phyloP scores from a whole-genome alignment of 2,888 invertebrate species.

The Halocaridina rubra region DNA sequence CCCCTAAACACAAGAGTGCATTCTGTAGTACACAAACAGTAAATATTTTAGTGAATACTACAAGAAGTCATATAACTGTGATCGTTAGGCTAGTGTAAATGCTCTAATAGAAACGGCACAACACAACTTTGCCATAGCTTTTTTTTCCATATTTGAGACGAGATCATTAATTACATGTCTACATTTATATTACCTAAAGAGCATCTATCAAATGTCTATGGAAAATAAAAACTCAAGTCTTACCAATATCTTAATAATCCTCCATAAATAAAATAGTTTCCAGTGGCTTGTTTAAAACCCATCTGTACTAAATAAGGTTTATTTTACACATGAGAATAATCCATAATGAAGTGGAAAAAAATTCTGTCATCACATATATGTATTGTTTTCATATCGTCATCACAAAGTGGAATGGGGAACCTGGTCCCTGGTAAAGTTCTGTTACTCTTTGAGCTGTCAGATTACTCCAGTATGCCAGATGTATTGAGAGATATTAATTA shows the following conservation, averaged over 20 bases:
- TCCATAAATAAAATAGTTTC: too few relatives aligned
- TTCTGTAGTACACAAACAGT: constrained; percentile 28
- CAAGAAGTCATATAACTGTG: background rate
- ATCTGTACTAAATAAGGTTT: too few relatives aligned
- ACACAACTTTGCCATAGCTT: background rate
- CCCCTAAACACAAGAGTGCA: constrained; percentile 23
- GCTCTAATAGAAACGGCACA: constrained; percentile 1
- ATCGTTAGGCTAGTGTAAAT: background rate
- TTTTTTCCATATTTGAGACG: too few relatives aligned
- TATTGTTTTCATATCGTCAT: background rate
- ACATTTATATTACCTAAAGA: background rate
- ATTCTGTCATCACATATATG: too few relatives aligned
- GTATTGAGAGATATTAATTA: background rate
- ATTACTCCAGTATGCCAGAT: background rate
- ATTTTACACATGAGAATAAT: too few relatives aligned
- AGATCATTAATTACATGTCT: background rate
- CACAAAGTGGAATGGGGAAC: constrained; percentile 38
- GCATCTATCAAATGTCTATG: background rate
- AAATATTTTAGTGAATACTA: constrained; percentile 16
- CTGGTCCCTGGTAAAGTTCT: constrained; percentile 23
- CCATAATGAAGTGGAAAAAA: too few relatives aligned
- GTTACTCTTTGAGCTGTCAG: background rate
- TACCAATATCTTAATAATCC: too few relatives aligned
- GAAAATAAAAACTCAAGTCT: background rate
- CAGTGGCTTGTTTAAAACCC: too few relatives aligned